Base-by-base conservation (phyloP, 2,888 invertebrate species). In the Allygus modestus region DNA sequence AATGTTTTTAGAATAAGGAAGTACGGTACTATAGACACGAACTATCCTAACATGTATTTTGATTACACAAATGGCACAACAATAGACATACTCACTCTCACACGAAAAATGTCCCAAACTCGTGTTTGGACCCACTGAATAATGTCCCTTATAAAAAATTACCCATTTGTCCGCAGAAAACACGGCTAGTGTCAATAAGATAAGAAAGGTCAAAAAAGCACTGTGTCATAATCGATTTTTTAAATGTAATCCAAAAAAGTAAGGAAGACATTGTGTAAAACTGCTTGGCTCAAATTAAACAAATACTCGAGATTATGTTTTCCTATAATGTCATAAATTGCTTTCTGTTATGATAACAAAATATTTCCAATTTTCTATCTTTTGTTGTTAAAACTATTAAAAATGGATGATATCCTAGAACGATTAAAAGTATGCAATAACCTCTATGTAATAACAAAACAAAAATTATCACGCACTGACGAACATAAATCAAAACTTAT, bases 41-140 rank as follows among this genome's bases (percentile, higher is more conserved):
- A 33, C 79, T 79, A 79, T 23, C 58, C 79, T 79, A 79, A 79
- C 79, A 79, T 37, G 79, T 79, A 79, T 79, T 79, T 79, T 79
- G 79, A 79, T 79, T 79, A 79, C 58, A 79, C 41, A 77, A 43
- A 77, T 77, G 46, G 58, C 79, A 79, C 79, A n/a, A 79, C 79
- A 51, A 79, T 51, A 79, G 23, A 37, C 31, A 79, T 12, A 51
- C 79, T 46, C 51, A 28, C 75, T 26, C 28, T 41, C 73, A 41
- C 33, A 73, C 69, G 26, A 61, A 61, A 61, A 69, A 33, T 1
- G 31, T 28, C 33, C n/a, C 31, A 73, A 73, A 79, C 17, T 37
- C 33, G 5, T 26, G 28, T 43, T 77, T 77, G 77, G 77, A 77
- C 77, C 77, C 77, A n/a, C 15, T n/a, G 43, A 41, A 73, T 11